Evolutionary conservation across 2,888 invertebrate species (phyloP).

Genomic region (Lasioglossum leucozonium): DNA sequence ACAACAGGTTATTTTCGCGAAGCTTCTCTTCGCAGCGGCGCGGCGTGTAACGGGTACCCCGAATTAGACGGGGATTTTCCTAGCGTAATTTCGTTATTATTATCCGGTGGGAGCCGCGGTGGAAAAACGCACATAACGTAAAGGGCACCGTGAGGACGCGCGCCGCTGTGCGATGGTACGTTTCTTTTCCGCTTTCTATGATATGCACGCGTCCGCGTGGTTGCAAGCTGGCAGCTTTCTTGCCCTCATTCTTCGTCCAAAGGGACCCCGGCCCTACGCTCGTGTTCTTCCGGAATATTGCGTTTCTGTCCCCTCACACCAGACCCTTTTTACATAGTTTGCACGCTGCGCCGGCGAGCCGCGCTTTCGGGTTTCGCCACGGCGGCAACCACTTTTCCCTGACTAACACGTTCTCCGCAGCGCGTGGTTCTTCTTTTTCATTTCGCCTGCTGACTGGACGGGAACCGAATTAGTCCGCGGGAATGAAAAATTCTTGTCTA

Average conservation of each 20-base stretch:
- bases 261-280: background rate
- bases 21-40: background rate
- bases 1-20: background rate
- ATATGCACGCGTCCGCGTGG: conserved; percentile 39
- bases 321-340: conserved; percentile 15
- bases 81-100: conserved; percentile 46
- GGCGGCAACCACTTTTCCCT: background rate
- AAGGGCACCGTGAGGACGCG: conserved; percentile 33
- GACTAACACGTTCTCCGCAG: conserved; percentile 14
- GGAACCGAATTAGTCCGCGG: background rate
- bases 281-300: conserved; percentile 44
- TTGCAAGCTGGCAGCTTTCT: conserved; percentile 14
- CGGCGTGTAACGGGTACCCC: background rate
- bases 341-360: background rate
- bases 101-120: background rate
- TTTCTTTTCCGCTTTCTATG: conserved; percentile 27
- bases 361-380: conserved; percentile 17
- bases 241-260: conserved; percentile 30
- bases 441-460: conserved; percentile 9
- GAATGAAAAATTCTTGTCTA: background rate
- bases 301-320: conserved; percentile 32
- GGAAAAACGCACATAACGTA: background rate
- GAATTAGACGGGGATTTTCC: conserved; percentile 34
- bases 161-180: no score
- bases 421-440: conserved; percentile 12